Evolutionary conservation across 2,113 vertebrate genomes (phyloP).

Genomic region (Varanus salvator): DNA sequence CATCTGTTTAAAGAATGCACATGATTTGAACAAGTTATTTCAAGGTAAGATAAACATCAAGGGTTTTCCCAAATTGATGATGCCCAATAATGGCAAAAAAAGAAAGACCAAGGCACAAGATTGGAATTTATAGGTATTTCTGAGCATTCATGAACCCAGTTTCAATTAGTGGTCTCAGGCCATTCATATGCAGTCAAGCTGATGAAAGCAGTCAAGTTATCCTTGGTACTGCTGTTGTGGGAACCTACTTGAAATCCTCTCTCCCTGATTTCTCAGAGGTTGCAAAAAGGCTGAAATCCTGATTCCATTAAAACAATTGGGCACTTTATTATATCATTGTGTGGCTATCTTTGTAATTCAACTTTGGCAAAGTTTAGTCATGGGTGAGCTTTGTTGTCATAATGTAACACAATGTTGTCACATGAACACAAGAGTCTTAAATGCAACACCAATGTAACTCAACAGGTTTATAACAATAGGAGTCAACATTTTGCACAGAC

Average conservation of each 20-base stretch:
- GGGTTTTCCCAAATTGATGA: background rate
- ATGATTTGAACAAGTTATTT: background rate
- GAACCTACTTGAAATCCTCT: background rate
- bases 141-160: background rate
- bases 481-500: background rate
- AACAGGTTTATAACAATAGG: background rate
- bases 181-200: background rate
- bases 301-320: background rate
- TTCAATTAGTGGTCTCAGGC: background rate
- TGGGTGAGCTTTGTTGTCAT: background rate
- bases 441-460: background rate
- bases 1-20: background rate
- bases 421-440: background rate
- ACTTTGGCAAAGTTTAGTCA: background rate
- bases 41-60: background rate
- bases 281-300: background rate
- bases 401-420: background rate
- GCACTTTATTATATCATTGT: background rate
- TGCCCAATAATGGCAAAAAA: background rate
- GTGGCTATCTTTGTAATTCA: background rate
- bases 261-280: background rate
- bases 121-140: background rate
- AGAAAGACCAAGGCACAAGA: background rate
- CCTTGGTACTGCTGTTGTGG: background rate
- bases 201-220: background rate